These are phyloP conservation scores for Sycophaga agraensis DNA, from an alignment of 1,140 invertebrate species.

Conservation along the genomic window DNA sequence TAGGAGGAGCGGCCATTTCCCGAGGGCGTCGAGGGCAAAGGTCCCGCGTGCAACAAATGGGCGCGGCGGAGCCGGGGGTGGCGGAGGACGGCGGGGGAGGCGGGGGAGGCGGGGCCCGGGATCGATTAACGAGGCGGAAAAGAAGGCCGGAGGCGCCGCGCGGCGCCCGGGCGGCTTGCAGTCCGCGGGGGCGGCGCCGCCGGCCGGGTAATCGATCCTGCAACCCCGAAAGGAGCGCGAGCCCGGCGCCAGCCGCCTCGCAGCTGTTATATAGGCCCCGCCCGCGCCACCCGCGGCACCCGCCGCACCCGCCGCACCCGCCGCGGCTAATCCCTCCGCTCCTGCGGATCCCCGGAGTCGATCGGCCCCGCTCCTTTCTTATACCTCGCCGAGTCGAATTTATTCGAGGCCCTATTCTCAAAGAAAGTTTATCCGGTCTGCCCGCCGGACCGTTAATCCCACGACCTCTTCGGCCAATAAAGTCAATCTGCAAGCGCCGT, in stretches of 20 bases:
- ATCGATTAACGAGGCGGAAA: constrained; percentile 29
- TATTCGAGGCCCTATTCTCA: too few relatives aligned
- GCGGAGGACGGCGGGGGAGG: not conserved
- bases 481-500: too few relatives aligned
- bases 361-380: too few relatives aligned
- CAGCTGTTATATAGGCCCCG: too few relatives aligned
- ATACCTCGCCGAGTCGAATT: too few relatives aligned
- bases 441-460: too few relatives aligned
- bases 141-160: constrained; percentile 3
- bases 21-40: not conserved
- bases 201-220: constrained; percentile 23
- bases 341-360: too few relatives aligned
- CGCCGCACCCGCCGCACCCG: too few relatives aligned
- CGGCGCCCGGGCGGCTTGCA: not conserved
- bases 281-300: not conserved
- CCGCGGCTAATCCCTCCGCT: too few relatives aligned
- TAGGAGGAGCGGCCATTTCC: too few relatives aligned
- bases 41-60: not conserved
- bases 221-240: constrained; percentile 19
- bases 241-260: not conserved
- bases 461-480: too few relatives aligned
- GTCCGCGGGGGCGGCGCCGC: not conserved
- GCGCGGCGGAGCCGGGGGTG: not conserved
- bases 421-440: too few relatives aligned
- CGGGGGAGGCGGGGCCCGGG: constrained; percentile 11